Conservation (phyloP, 1,140 invertebrate genomes). For the Samia ricini region DNA sequence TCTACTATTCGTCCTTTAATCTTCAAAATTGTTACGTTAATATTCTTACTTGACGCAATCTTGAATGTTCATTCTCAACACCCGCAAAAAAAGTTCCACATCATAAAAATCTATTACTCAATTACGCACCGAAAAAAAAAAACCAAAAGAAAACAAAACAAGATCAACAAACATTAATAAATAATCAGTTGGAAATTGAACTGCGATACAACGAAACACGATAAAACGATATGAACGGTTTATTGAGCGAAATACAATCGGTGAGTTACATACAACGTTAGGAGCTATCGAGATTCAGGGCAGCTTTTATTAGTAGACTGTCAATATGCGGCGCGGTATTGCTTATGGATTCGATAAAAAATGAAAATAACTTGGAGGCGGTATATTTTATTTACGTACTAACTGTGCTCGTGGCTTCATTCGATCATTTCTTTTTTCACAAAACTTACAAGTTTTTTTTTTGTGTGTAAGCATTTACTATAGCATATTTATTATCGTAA, state of each 20-base stretch:
- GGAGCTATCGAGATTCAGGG: background rate
- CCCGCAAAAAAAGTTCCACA: no score
- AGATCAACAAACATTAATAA: background rate
- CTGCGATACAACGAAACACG: background rate
- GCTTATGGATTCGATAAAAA: background rate
- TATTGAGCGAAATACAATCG: slow-evolving; percentile 1
- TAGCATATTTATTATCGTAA: no score
- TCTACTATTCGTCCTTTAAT: no score
- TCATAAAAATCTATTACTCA: no score
- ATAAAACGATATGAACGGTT: background rate
- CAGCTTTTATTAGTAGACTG: slow-evolving; percentile 1
- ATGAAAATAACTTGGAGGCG: background rate
- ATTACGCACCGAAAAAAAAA: background rate
- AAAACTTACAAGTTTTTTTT: no score
- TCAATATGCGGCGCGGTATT: background rate
- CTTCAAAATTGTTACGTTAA: no score
- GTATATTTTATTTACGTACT: background rate
- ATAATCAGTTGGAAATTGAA: background rate
- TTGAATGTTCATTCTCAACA: no score
- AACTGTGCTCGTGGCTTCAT: no score
- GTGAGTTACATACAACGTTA: background rate
- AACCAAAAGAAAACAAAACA: background rate
- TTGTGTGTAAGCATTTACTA: no score
- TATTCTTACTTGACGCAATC: no score
- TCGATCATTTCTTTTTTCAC: no score